Conservation (phyloP, 2,888 invertebrate species). For the Physocephala rufipes region DNA sequence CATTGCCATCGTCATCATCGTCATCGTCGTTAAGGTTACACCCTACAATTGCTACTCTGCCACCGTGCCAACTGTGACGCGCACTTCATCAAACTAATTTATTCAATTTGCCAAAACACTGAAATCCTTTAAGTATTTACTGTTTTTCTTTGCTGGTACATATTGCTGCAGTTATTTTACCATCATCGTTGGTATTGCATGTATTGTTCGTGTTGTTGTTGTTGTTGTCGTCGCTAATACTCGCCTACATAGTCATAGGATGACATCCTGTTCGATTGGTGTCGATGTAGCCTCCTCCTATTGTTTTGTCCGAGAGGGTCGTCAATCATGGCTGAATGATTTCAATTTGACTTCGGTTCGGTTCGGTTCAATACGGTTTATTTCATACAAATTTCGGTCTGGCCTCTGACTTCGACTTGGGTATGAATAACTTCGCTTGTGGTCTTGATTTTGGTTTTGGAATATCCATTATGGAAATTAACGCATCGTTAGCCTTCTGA, state of each 20-base stretch:
- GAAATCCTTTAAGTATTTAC: background rate
- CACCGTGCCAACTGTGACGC: background rate
- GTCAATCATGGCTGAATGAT: conserved; percentile 43
- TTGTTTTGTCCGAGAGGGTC: background rate
- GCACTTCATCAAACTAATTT: conserved; percentile 37
- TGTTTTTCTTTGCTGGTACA: background rate
- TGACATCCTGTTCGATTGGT: too few species aligned
- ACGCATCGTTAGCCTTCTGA: conserved; percentile 58
- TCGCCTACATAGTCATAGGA: background rate
- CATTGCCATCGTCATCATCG: background rate
- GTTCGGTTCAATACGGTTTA: conserved; percentile 2
- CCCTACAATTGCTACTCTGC: background rate
- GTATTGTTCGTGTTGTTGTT: background rate
- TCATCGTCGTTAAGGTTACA: too few species aligned
- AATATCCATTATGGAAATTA: conserved; percentile 57
- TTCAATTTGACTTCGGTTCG: conserved; percentile 47
- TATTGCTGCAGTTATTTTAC: background rate
- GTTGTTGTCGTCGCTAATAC: background rate
- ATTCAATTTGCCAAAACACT: conserved; percentile 32
- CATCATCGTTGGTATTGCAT: background rate
- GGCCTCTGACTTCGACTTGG: conserved; percentile 7
- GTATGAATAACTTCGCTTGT: too few species aligned
- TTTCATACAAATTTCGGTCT: background rate
- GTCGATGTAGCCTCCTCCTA: background rate
- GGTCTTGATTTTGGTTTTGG: conserved; percentile 39